Evolutionary conservation across 2,888 invertebrate genomes (phyloP).

Genomic region (Merodon equestris): DNA sequence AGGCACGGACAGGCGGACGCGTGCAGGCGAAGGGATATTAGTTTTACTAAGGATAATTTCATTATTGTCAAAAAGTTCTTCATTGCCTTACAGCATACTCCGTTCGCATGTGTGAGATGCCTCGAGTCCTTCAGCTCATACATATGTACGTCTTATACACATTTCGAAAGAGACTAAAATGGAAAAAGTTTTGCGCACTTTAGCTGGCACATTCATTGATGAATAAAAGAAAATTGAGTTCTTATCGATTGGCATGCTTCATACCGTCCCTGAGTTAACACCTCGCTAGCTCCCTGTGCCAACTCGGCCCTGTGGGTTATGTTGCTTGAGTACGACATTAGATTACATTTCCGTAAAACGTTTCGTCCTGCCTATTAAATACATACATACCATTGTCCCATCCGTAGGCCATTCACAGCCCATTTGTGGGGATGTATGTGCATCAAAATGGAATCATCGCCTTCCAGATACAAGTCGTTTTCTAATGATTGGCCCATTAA

Average conservation of each 20-base stretch:
- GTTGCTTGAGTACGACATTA: slow-evolving; percentile 16
- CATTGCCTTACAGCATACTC: slow-evolving; percentile 7
- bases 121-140: too few relatives aligned
- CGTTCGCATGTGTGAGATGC: too few relatives aligned
- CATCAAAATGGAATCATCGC: slow-evolving; percentile 25
- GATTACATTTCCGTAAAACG: slow-evolving; percentile 46
- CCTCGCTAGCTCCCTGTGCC: slow-evolving; percentile 51
- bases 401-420: not conserved
- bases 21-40: slow-evolving; percentile 32
- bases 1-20: slow-evolving; percentile 19
- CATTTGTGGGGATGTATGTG: not conserved
- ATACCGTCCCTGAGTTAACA: not conserved
- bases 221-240: slow-evolving; percentile 76
- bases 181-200: slow-evolving; percentile 30
- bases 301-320: too few relatives aligned
- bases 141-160: too few relatives aligned
- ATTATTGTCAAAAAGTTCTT: slow-evolving; percentile 46
- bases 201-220: not conserved
- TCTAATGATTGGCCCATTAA: too few relatives aligned
- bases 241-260: slow-evolving; percentile 73
- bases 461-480: not conserved
- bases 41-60: slow-evolving; percentile 39
- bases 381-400: slow-evolving; percentile 14
- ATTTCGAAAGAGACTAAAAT: slow-evolving; percentile 6
- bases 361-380: slow-evolving; percentile 13